Base-by-base conservation (phyloP, 2,797 vertebrate species). In the Sebastes wilsoni region DNA sequence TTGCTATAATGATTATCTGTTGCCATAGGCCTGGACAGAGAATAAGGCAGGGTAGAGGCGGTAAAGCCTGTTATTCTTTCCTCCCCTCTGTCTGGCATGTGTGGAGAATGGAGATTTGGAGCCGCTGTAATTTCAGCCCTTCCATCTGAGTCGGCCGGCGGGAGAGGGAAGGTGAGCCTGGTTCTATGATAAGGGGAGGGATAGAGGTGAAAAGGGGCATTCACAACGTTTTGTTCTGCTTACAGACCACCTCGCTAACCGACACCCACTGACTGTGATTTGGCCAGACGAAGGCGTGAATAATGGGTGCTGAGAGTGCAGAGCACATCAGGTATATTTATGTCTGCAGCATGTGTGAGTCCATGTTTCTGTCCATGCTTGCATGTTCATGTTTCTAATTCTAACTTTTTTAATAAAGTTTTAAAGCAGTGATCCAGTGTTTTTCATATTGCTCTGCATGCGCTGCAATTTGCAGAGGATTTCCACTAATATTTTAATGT, bases 51-150 rank as follows among this genome's bases (percentile, higher is more conserved):
- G 55, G 82, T 78, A 75, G 75, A 87, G 79, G 85, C 68, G 1
- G 79, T 87, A 65, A 86, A 84, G 85, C 81, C 87, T 92, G 89
- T 93, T 94, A 88, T 93, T 92, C 91, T 93, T 94, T 84, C 90
- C 92, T 92, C 92, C 89, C 88, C 64, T 82, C 83, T 86, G 89
- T 93, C 88, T 92, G 93, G 91, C 87, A 93, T 91, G 89, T 91
- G 89, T 87, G 92, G 90, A 92, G 87, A 92, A 91, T 88, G 84
- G 86, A 90, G 83, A 89, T 88, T 89, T 92, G 85, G 80, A 82
- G 87, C 69, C 64, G 87, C 74, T 93, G 90, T 87, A 92, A 94
- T 94, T 94, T 92, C 85, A 93, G 78, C 77, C 86, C 30, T 38
- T 84, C 66, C 28, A 66, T 85, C 70, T 27, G 65, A 78, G 59